phyloP scores from a whole-genome alignment of 2,888 invertebrate species.

The Perithous albicinctus region DNA sequence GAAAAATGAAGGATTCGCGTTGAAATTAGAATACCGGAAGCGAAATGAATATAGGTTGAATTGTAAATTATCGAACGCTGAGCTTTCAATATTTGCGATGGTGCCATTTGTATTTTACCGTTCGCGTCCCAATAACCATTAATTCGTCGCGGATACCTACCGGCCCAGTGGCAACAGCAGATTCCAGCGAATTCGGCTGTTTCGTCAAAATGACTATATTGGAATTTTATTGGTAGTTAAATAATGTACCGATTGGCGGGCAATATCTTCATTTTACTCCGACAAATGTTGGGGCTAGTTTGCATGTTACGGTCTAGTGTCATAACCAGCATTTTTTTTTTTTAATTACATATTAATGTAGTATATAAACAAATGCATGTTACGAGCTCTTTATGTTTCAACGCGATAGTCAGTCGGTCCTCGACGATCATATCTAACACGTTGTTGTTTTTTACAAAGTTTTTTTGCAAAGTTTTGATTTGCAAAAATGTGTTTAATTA shows the following conservation, averaged over 20 bases:
- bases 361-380: too few species aligned
- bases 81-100: not conserved
- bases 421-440: too few species aligned
- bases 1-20: not conserved
- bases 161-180: not conserved
- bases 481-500: too few species aligned
- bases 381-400: too few species aligned
- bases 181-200: not conserved
- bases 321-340: too few species aligned
- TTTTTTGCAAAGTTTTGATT: too few species aligned
- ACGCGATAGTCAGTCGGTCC: too few species aligned
- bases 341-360: too few species aligned
- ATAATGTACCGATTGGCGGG: not conserved
- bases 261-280: not conserved
- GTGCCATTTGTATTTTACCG: not conserved
- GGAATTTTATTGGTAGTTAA: not conserved
- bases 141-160: not conserved
- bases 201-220: not conserved
- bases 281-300: not conserved
- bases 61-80: not conserved
- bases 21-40: not conserved
- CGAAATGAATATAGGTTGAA: not conserved
- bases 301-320: too few species aligned
- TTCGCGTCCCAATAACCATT: not conserved
- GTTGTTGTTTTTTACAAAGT: too few species aligned